Conservation (phyloP, 2,113 vertebrate species). For the Tympanuchus pallidicinctus region DNA sequence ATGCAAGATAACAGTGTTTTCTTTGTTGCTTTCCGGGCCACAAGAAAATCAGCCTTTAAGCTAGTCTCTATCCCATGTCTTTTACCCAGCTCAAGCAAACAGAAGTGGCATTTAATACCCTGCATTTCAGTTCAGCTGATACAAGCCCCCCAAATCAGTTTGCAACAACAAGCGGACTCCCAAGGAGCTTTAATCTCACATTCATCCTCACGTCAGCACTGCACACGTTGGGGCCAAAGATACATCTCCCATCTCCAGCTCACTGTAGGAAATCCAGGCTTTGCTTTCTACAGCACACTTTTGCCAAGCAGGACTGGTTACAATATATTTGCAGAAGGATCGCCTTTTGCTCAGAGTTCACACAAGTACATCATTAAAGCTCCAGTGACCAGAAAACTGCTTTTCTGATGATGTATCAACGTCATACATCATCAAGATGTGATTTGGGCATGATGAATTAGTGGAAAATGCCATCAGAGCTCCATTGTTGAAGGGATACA, state of each 20-base stretch:
- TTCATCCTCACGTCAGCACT: background rate
- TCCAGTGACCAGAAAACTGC: background rate
- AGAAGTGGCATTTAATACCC: background rate
- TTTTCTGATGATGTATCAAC: background rate
- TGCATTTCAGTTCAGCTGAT: background rate
- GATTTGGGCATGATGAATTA: constrained; percentile 10
- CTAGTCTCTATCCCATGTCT: accelerated
- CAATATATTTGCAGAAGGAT: background rate
- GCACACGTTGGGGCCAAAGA: accelerated
- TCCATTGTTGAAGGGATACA: background rate
- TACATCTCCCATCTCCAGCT: background rate
- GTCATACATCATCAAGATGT: background rate
- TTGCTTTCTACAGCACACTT: background rate
- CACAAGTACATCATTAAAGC: constrained; percentile 41
- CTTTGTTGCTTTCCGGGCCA: background rate
- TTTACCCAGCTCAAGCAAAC: background rate
- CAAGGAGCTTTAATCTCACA: background rate
- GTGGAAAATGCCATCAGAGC: background rate
- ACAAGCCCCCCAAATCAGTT: background rate
- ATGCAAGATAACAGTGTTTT: background rate
- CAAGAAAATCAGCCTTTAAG: background rate
- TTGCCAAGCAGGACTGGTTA: background rate
- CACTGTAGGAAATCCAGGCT: background rate
- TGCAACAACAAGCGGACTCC: accelerated
- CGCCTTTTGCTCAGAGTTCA: constrained; percentile 30